Conservation (phyloP, 2,888 invertebrate species). For the Cataglyphis cursor region DNA sequence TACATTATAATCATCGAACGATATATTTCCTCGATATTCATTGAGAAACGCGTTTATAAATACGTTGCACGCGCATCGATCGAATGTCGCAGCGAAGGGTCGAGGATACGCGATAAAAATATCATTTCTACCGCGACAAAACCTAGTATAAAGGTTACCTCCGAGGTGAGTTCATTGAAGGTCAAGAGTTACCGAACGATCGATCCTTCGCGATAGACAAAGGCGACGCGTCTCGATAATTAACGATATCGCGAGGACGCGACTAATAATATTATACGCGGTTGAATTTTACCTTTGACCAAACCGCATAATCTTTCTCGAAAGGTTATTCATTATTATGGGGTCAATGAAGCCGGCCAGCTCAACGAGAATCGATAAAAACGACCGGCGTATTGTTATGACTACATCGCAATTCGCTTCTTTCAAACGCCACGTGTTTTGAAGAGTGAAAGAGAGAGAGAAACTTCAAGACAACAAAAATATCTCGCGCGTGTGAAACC, state of each 20-base stretch:
- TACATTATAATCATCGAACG: background rate
- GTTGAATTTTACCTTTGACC: conserved; percentile 43
- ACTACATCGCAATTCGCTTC: background rate
- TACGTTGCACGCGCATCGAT: conserved; percentile 40
- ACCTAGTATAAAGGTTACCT: background rate
- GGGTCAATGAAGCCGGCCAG: conserved; percentile 49
- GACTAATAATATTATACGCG: conserved; percentile 30
- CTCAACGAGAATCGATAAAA: conserved; percentile 17
- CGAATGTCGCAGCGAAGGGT: conserved; percentile 5
- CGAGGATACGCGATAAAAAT: conserved; percentile 46
- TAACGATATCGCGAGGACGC: conserved; percentile 25
- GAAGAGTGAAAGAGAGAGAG: background rate
- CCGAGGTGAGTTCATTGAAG: conserved; percentile 20
- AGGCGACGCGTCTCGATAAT: conserved; percentile 43
- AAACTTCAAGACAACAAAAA: conserved; percentile 16
- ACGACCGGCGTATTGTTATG: background rate
- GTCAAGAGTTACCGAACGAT: conserved; percentile 48
- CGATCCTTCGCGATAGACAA: conserved; percentile 47
- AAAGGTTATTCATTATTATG: conserved; percentile 53
- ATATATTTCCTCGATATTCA: conserved; percentile 47
- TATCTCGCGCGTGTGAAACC: background rate
- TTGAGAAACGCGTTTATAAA: conserved; percentile 46
- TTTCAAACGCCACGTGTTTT: conserved; percentile 1
- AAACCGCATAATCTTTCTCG: conserved; percentile 36
- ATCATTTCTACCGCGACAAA: background rate